A percentile compares a stretch with the other conserved stretches of the same genome.
These are phyloP conservation scores for Tyrannus savana DNA, from an alignment of 2,113 vertebrate species.

Conservation along the genomic window DNA sequence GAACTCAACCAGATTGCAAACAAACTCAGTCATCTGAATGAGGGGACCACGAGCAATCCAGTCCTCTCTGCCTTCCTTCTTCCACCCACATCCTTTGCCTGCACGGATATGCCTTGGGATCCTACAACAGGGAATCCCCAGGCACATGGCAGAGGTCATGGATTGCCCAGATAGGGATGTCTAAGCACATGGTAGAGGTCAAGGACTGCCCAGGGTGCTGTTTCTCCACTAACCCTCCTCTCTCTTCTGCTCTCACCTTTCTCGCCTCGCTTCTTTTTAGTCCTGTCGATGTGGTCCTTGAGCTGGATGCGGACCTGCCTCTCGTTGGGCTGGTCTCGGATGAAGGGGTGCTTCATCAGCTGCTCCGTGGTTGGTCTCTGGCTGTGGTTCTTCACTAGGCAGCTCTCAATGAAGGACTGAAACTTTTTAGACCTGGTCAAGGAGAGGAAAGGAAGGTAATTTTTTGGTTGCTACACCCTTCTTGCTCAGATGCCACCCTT, in stretches of 20 bases:
- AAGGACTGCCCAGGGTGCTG: background rate
- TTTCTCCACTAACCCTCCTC: conserved; percentile 75
- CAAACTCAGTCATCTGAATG: background rate
- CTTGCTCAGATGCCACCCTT: background rate
- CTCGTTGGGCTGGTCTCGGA: conserved; percentile 95
- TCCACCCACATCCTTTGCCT: rapidly evolving
- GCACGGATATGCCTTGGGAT: rapidly evolving
- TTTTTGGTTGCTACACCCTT: background rate
- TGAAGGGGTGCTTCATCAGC: conserved; percentile 96
- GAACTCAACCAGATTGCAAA: background rate
- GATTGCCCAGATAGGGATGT: background rate
- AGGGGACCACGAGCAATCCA: background rate
- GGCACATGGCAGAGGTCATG: background rate
- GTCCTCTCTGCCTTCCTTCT: background rate
- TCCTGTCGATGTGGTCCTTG: conserved; percentile 98
- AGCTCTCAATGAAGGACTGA: conserved; percentile 97
- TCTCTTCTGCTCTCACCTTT: conserved; percentile 78
- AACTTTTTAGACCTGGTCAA: conserved; percentile 95
- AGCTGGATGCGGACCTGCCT: conserved; percentile 98
- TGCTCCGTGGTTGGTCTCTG: conserved; percentile 96
- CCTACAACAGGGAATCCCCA: background rate
- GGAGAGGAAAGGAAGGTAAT: background rate
- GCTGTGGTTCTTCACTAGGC: conserved; percentile 95
- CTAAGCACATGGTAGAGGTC: background rate
- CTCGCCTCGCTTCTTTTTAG: conserved; percentile 96